phyloP scores from a whole-genome alignment of 2,113 vertebrate species.

The Siniperca chuatsi region DNA sequence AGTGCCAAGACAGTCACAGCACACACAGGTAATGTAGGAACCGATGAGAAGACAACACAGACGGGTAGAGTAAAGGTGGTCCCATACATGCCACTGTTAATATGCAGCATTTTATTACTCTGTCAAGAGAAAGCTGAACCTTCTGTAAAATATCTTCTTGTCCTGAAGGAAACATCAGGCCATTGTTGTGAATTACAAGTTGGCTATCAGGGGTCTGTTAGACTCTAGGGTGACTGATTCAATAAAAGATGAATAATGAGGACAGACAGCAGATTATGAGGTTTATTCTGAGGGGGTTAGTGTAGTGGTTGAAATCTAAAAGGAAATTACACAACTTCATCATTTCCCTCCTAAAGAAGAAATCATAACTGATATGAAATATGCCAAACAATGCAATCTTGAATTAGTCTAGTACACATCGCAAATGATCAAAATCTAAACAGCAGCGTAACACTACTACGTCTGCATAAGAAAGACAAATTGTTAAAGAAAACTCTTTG shows the following conservation, averaged over 20 bases:
- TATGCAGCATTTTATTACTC: not conserved
- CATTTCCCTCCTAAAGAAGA: too few species aligned
- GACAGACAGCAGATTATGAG: too few species aligned
- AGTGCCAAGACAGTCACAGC: slow-evolving; percentile 34
- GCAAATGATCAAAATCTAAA: too few species aligned
- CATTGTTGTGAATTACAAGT: not conserved
- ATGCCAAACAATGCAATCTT: too few species aligned
- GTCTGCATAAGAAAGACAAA: too few species aligned
- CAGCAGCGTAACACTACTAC: too few species aligned
- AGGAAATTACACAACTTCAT: not conserved
- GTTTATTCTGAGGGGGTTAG: not conserved
- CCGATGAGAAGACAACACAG: not conserved
- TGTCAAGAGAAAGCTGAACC: too few species aligned
- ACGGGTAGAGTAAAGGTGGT: not conserved
- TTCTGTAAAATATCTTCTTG: too few species aligned
- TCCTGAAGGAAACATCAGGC: not conserved
- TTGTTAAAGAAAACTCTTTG: too few species aligned
- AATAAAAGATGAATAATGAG: too few species aligned
- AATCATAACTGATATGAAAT: too few species aligned
- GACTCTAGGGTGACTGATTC: not conserved
- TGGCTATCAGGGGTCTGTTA: not conserved
- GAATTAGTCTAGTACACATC: too few species aligned
- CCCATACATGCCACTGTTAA: not conserved
- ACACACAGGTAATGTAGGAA: slow-evolving; percentile 70
- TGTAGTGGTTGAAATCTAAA: not conserved